Conservation (phyloP, 1,140 invertebrate species). For the Lordiphosa mommai region DNA sequence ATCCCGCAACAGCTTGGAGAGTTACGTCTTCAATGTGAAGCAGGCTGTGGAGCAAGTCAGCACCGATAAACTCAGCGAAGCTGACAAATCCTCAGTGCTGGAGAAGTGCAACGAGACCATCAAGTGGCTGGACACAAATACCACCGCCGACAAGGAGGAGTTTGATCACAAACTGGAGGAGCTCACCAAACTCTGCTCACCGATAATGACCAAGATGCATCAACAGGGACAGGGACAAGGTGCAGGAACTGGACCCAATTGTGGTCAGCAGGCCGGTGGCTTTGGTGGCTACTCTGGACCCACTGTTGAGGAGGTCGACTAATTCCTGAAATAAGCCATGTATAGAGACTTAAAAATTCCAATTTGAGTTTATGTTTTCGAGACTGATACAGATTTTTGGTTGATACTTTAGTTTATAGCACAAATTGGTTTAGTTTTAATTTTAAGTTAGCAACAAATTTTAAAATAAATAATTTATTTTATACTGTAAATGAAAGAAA, state of each 20-base stretch:
- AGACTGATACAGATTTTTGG: slow-evolving; percentile 1
- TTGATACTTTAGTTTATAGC: not conserved
- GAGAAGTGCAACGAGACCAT: slow-evolving; percentile 82
- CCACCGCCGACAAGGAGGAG: slow-evolving; percentile 83
- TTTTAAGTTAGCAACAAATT: slow-evolving; percentile 31
- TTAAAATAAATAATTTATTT: slow-evolving; percentile 28
- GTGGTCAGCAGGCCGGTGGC: slow-evolving; percentile 79
- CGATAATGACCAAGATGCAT: slow-evolving; percentile 83
- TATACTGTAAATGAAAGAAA: not conserved
- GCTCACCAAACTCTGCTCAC: slow-evolving; percentile 81
- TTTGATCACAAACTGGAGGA: slow-evolving; percentile 82
- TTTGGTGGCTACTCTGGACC: slow-evolving; percentile 81
- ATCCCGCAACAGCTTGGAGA: slow-evolving; percentile 84
- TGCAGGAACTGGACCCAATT: slow-evolving; percentile 73
- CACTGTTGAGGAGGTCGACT: slow-evolving; percentile 88
- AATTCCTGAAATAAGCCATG: slow-evolving; percentile 50
- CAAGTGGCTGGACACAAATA: slow-evolving; percentile 84
- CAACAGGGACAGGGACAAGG: slow-evolving; percentile 58
- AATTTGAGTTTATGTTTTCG: not conserved
- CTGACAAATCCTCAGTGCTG: slow-evolving; percentile 83
- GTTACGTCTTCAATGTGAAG: slow-evolving; percentile 88
- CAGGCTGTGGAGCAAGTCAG: slow-evolving; percentile 80
- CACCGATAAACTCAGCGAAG: slow-evolving; percentile 82
- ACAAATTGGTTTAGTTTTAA: not conserved
- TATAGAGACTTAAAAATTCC: not conserved